phyloP scores from a whole-genome alignment of 1,140 invertebrate species.

The Philaenus spumarius region DNA sequence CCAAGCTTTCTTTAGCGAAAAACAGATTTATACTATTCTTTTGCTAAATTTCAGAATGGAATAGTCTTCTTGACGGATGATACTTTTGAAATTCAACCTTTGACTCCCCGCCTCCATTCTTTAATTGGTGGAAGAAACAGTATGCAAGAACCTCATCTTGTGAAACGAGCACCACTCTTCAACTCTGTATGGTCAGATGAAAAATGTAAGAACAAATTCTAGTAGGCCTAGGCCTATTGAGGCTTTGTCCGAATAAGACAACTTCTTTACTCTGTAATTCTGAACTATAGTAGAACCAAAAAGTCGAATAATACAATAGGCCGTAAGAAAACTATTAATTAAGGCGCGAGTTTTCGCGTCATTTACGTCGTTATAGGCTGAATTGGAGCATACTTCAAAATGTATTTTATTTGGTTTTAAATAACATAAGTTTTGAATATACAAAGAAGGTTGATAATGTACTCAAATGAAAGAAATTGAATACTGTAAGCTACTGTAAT shows the following conservation, averaged over 20 bases:
- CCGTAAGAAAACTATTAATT: too few relatives aligned
- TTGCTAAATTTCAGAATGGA: conserved; percentile 46
- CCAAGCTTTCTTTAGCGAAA: too few relatives aligned
- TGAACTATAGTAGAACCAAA: neutral
- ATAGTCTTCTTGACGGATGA: conserved; percentile 54
- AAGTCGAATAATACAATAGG: too few relatives aligned
- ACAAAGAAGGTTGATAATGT: too few relatives aligned
- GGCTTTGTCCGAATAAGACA: conserved; percentile 26
- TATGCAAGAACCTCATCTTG: conserved; percentile 1
- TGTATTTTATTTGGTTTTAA: too few relatives aligned
- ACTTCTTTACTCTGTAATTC: conserved; percentile 2
- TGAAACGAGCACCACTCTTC: conserved; percentile 17
- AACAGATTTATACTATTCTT: too few relatives aligned
- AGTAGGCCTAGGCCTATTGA: too few relatives aligned
- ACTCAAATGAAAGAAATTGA: too few relatives aligned
- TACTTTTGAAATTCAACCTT: conserved; percentile 56
- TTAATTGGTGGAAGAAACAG: conserved; percentile 10
- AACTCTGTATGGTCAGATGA: conserved; percentile 16
- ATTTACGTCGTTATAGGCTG: too few relatives aligned
- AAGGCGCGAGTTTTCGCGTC: too few relatives aligned
- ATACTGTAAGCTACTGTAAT: too few relatives aligned
- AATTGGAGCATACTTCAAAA: neutral
- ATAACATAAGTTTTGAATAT: too few relatives aligned
- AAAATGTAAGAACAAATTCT: conserved; percentile 33
- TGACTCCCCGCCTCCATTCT: conserved; percentile 37